Evolutionary conservation across 2,888 invertebrate genomes (phyloP), one percentile per base, ranked within the genome.

Genomic region (Oligia latruncula): DNA sequence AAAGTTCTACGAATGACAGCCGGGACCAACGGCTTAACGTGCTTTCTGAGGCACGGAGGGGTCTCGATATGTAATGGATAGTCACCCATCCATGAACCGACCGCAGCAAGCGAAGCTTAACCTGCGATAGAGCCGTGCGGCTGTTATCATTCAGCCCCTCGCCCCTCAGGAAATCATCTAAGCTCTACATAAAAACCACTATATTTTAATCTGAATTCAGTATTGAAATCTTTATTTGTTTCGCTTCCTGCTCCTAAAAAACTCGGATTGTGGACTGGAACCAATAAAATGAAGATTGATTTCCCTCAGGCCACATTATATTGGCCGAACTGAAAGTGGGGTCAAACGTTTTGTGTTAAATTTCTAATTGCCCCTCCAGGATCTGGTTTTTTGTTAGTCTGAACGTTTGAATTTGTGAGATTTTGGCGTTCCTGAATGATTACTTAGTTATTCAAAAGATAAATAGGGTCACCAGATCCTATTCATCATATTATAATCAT

Each of bases 231-330:
- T 77, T 78, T 74, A 75, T 78, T 46, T 81, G 52, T 81, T 87
- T 73, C 65, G 15, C 71, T 77, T 86, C 81, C 74, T 68, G 60
- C 64, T 75, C 35, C 13, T 77, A 74, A 81, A 81, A 80, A 87
- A 78, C 73, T 66, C 72, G 72, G 67, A 74, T 89, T 89, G 90
- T 90, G 87, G 88, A 89, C 78, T 87, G 87, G 87, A 89, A 87
- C 89, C 88, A 90, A 90, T 92, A 91, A 92, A 92, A 87, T 88
- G 83, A 55, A 84, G 87, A 85, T 86, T 92, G 90, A 93, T 93
- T 93, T 93, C 93, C 93, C 93, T 29, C 35, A 90, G 90, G 92
- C 35, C 71, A 90, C 89, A 92, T 93, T 91, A 91, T 89, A 90
- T 86, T 87, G 88, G 88, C 85, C 87, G 81, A 82, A 83, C 81